Percentiles rank a stretch among this genome's conserved stretches.
Conservation (phyloP, 2,113 vertebrate genomes). For the Cnemophilus loriae region DNA sequence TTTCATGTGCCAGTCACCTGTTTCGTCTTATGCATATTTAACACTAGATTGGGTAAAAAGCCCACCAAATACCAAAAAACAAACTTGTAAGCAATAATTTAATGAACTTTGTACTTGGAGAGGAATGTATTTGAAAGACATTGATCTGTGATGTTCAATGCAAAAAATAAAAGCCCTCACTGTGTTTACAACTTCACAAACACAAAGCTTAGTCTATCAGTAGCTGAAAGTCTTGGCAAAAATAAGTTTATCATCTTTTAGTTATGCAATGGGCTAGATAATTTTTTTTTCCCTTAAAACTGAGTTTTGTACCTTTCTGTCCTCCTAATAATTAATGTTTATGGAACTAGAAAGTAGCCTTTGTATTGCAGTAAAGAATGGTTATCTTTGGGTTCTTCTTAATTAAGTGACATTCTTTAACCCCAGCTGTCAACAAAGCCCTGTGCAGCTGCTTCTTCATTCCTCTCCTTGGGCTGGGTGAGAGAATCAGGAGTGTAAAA, state of each 20-base stretch:
- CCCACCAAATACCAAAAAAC: neutral
- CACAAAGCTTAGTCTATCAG: neutral
- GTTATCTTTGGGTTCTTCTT: conserved; percentile 49
- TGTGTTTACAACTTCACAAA: neutral
- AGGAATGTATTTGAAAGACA: conserved; percentile 43
- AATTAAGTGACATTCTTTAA: neutral
- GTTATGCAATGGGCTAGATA: conserved; percentile 17
- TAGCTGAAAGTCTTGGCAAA: conserved; percentile 44
- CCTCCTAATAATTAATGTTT: neutral
- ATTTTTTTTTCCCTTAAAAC: neutral
- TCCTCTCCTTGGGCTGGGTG: neutral
- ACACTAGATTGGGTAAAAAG: neutral
- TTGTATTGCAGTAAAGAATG: conserved; percentile 19
- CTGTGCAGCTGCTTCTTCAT: neutral
- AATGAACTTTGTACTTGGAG: conserved; percentile 17
- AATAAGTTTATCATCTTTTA: conserved; percentile 23
- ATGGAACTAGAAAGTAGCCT: conserved; percentile 46
- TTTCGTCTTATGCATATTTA: conserved; percentile 15
- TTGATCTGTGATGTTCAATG: neutral
- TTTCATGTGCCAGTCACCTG: neutral
- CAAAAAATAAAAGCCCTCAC: neutral
- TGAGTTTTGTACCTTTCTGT: neutral
- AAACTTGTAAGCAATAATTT: neutral
- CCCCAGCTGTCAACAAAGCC: neutral
- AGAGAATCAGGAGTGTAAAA: neutral